Conservation (phyloP, 2,113 vertebrate genomes). For the Ophiodon elongatus region DNA sequence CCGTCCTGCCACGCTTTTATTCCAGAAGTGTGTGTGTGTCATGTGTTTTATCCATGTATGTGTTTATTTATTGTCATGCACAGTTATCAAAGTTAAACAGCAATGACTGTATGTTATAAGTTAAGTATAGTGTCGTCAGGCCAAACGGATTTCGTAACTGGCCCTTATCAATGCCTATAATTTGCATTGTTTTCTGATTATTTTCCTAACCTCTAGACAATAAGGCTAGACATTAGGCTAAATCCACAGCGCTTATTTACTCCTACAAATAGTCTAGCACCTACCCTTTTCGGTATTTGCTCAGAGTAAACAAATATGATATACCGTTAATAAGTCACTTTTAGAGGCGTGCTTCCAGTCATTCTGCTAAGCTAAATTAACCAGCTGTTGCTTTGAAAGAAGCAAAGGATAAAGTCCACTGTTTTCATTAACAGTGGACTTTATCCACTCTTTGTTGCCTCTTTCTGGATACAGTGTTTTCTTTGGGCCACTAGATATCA, state of each 20-base stretch:
- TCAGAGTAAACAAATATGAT: neutral
- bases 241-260: neutral
- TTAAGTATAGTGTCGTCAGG: neutral
- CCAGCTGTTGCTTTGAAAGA: neutral
- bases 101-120: neutral
- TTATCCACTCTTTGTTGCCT: neutral
- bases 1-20: neutral
- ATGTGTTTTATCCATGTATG: conserved; percentile 11
- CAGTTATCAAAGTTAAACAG: neutral
- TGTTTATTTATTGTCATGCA: neutral
- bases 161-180: neutral
- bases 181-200: neutral
- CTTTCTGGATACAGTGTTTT: neutral
- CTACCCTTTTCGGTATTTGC: neutral
- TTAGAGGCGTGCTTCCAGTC: too few relatives aligned
- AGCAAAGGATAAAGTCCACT: too few relatives aligned
- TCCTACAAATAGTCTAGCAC: neutral
- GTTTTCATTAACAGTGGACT: neutral
- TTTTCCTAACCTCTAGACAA: neutral
- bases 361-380: too few relatives aligned
- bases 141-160: neutral
- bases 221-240: neutral
- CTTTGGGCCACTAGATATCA: conserved; percentile 23
- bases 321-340: too few relatives aligned
- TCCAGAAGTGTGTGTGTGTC: neutral